Conservation (phyloP, 2,888 invertebrate species). For the Drosophila melanosoma region DNA sequence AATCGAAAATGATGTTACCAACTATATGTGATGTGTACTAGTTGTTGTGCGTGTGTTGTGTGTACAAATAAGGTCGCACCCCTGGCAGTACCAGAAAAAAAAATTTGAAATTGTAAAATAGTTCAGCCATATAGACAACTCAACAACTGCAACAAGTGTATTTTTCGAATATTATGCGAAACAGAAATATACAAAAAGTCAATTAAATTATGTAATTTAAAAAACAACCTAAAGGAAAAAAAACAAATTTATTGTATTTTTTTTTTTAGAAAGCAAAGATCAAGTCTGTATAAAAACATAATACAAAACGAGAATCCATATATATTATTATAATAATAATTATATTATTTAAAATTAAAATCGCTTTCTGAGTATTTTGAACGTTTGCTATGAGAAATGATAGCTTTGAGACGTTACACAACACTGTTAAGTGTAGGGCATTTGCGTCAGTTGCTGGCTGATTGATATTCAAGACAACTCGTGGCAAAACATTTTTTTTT, state of each 20-base stretch:
- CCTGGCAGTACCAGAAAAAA: not conserved
- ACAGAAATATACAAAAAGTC: not conserved
- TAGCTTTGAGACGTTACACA: not conserved
- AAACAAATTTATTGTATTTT: too few species aligned
- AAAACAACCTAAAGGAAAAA: too few species aligned
- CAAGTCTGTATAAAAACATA: too few species aligned
- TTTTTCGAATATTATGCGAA: not conserved
- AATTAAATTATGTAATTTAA: too few species aligned
- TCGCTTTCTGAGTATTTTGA: not conserved
- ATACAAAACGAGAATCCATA: too few species aligned
- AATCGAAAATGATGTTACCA: constrained; percentile 18
- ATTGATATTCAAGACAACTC: constrained; percentile 8
- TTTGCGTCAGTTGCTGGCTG: constrained; percentile 9
- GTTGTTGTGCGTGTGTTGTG: not conserved
- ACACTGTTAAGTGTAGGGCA: not conserved
- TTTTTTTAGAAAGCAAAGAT: too few species aligned
- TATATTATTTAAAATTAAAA: too few species aligned
- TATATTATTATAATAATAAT: too few species aligned
- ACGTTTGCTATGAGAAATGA: not conserved
- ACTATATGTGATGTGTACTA: not conserved
- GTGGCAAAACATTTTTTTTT: constrained; percentile 19
- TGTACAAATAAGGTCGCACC: not conserved
- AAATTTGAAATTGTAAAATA: not conserved
- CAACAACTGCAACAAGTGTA: not conserved
- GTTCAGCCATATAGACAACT: too few species aligned